Evolutionary conservation across 2,888 invertebrate species (phyloP), one percentile per base, ranked within the genome.

Genomic region (Omphaloscelis lunosa): DNA sequence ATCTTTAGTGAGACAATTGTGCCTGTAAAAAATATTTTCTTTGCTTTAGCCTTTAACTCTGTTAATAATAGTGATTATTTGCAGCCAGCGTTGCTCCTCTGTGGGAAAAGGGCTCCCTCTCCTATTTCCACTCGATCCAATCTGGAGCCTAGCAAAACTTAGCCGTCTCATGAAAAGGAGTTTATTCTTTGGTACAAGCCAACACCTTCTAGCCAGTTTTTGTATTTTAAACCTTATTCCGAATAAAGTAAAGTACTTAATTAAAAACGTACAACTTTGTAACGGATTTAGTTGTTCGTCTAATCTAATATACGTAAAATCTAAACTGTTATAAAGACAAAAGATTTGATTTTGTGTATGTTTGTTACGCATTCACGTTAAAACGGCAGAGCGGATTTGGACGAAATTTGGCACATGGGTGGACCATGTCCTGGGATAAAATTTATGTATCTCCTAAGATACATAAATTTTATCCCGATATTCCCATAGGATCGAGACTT

Each of bases 1-100:
- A 1, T 73, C 83, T 76, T 92, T 93, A 1, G n/a, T 27, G 23
- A 61, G 9, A 72, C 76, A 68, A 34, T 45, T n/a, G 41, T 77
- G 84, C 41, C 83, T 83, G 84, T 8, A 75, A 77, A 4, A 45
- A 53, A 65, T 39, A 23, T 69, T 61, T 11, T 34, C 7, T 39
- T 79, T 63, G 15, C 23, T 39, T 51, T 72, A 45, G 27, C n/a
- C n/a, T 27, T 67, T 23, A 34, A 68, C 29, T n/a, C 51, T 29
- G 29, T 67, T 23, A 67, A 3, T 51, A 53, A 29, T 23, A 4
- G 7, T 27, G 17, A 51, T 17, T 51, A 51, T 29, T 45, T 66
- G 20, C 20, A 23, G 20, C 45, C 45, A 67, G 5, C 23, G 29
- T 48, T 48, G 48, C 29, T 8, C 29, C 29, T 27, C 15, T 17